Base-by-base conservation (phyloP, 35 echinoderm and acorn worm species). In the Hemicentrotus pulcherrimus region DNA sequence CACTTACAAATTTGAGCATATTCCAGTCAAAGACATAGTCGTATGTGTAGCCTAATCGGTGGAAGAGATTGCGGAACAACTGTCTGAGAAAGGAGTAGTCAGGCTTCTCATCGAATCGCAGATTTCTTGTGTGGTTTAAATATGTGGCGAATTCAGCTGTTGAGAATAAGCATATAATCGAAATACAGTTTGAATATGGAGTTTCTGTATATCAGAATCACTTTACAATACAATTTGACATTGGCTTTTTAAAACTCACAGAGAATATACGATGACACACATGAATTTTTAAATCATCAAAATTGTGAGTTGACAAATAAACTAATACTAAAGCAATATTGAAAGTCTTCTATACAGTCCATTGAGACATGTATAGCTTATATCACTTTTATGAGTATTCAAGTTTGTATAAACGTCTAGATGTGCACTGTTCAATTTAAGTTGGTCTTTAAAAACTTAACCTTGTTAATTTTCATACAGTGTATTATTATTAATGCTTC, bases 21-120 rank as follows among this genome's bases (percentile, higher is more conserved):
- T 99, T 99, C 98, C 98, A 99, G 94, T 99, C 98, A 97, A 99
- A 99, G 58, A 99, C 96, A 86, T 99, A 99, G 92, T 99, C 98
- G 78, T 99, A 99, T 32, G 97, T 97, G 97, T 97, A 99, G 58
- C 98, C 98, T 96, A 97, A 95, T 91, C 98, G 90, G 92, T 99
- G 98, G 98, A 99, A 99, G 93, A 99, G 97, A 97, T 99, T 99
- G 95, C 98, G 98, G 90, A 99, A 99, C 59, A 99, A 94, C 96
- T 99, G 98, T 95, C 98, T 91, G 92, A 99, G 97, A 92, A 98
- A 99, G 24, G 98, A 99, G 93, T 99, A 99, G 94, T 99, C 98
- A 48, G 98, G 98, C 70, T 99, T 99, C 94, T 99, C 98, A 85
- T 99, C 98, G 91, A 99, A 99, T 94, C 98, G 96, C 47, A 99